These are phyloP conservation scores for Palloptera scutellata DNA, from an alignment of 2,888 invertebrate genomes.

Conservation along the genomic window DNA sequence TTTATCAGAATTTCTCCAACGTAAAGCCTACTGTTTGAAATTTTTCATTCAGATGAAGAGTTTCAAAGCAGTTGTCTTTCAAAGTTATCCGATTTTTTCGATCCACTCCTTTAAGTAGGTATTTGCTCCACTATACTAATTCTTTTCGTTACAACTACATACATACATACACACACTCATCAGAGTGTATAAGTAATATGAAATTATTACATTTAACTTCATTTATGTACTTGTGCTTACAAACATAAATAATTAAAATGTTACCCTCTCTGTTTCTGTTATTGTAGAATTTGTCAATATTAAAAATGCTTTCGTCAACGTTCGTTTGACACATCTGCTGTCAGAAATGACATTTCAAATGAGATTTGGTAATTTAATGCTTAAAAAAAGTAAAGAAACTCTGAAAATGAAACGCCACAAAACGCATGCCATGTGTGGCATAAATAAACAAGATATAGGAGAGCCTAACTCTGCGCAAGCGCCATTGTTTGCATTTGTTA, in stretches of 20 bases:
- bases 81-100: no score
- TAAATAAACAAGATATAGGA: not conserved
- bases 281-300: constrained; percentile 10
- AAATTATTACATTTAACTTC: constrained; percentile 1
- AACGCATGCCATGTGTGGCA: constrained; percentile 1
- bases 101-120: not conserved
- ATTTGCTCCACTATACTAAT: not conserved
- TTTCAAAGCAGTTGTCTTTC: no score
- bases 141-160: no score
- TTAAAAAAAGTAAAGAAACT: not conserved
- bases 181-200: not conserved
- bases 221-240: not conserved
- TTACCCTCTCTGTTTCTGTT: constrained; percentile 11
- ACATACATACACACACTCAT: no score
- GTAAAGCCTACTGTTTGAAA: no score
- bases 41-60: no score
- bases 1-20: no score
- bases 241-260: constrained; percentile 19
- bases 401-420: not conserved
- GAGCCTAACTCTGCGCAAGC: not conserved
- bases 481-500: constrained; percentile 6
- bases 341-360: not conserved
- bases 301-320: constrained; percentile 22
- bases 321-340: constrained; percentile 29
- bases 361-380: not conserved